A percentile compares a stretch with the other conserved stretches of the same genome.
phyloP scores from a whole-genome alignment of 2,888 invertebrate species.

The Acleris sparsana region DNA sequence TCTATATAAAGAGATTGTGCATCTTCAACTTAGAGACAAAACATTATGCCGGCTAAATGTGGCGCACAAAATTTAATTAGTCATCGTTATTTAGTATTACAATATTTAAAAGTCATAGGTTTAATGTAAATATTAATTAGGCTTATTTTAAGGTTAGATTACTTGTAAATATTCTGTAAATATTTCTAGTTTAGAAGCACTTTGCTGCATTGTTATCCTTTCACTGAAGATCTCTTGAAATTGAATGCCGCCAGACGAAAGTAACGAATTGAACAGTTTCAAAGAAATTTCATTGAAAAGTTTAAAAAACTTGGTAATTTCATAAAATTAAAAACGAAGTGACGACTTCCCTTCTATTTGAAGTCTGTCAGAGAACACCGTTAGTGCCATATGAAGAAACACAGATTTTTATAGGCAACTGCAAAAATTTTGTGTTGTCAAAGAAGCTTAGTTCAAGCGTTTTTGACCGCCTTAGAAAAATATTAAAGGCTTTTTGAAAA shows the following conservation, averaged over 20 bases:
- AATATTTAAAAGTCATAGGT: constrained; percentile 75
- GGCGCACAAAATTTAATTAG: constrained; percentile 60
- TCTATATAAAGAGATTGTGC: constrained; percentile 5
- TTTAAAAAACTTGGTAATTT: neutral
- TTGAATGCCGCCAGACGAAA: constrained; percentile 75
- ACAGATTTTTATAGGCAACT: constrained; percentile 80
- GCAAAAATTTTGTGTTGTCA: constrained; percentile 78
- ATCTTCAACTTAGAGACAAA: constrained; percentile 13
- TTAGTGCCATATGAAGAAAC: constrained; percentile 45
- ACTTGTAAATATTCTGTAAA: constrained; percentile 59
- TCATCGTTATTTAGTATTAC: constrained; percentile 74
- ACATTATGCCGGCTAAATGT: constrained; percentile 41
- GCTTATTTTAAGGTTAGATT: constrained; percentile 27
- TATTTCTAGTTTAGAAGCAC: constrained; percentile 58
- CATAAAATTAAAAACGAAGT: neutral
- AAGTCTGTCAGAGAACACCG: neutral
- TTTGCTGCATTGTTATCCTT: constrained; percentile 80
- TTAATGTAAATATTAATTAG: constrained; percentile 54
- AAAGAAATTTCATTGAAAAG: constrained; percentile 47
- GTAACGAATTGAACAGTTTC: constrained; percentile 66
- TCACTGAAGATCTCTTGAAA: constrained; percentile 83
- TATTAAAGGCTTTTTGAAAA: constrained; percentile 73
- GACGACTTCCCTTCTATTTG: too few relatives aligned
- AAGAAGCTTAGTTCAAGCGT: constrained; percentile 55
- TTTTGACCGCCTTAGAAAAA: constrained; percentile 74